phyloP scores from a whole-genome alignment of 2,888 invertebrate genomes.

The Aspidiotus rigidus region DNA sequence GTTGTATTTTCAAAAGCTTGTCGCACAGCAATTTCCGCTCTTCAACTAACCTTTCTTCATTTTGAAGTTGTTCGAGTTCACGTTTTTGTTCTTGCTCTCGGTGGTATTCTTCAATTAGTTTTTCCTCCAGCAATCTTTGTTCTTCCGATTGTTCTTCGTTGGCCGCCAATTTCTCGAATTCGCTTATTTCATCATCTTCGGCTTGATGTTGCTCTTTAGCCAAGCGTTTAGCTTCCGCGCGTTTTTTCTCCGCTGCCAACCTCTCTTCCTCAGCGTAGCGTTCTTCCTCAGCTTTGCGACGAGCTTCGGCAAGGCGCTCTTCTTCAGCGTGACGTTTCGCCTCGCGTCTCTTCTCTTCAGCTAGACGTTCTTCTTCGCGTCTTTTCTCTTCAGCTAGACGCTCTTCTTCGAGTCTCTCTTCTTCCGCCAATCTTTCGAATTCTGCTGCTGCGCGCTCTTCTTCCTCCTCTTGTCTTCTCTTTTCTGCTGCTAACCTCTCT shows the following conservation, averaged over 20 bases:
- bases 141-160: slow-evolving; percentile 10
- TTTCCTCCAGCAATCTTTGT: slow-evolving; percentile 21
- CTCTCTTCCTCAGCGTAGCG: not conserved
- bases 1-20: slow-evolving; percentile 19
- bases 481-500: slow-evolving; percentile 13
- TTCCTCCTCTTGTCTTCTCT: not conserved
- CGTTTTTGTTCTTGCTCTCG: slow-evolving; percentile 27
- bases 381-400: not conserved
- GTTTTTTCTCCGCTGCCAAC: slow-evolving; percentile 8
- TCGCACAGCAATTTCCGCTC: slow-evolving; percentile 23
- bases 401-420: not conserved
- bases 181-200: slow-evolving; percentile 6
- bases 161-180: slow-evolving; percentile 2
- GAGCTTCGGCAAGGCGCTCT: slow-evolving; percentile 10
- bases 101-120: slow-evolving; percentile 28
- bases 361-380: slow-evolving; percentile 3
- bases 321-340: not conserved
- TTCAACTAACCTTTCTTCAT: slow-evolving; percentile 28
- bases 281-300: slow-evolving; percentile 11
- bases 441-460: slow-evolving; percentile 9
- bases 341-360: slow-evolving; percentile 7
- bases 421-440: slow-evolving; percentile 3
- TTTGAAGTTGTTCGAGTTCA: slow-evolving; percentile 13
- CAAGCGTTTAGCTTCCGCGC: slow-evolving; percentile 9
- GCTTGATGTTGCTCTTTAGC: slow-evolving; percentile 1